phyloP scores from a whole-genome alignment of 1,140 invertebrate genomes.

The Panulirus ornatus region DNA sequence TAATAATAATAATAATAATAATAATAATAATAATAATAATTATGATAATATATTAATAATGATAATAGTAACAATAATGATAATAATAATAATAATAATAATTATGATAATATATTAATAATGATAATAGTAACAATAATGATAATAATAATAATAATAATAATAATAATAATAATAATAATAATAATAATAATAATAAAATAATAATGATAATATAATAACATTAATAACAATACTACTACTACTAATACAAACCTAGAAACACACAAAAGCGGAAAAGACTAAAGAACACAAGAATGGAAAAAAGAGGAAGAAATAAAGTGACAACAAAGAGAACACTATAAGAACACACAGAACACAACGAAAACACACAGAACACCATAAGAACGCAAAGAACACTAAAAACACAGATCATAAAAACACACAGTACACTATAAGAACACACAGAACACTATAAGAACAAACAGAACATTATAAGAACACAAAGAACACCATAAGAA shows the following conservation, averaged over 20 bases:
- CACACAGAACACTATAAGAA: no score
- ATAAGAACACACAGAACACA: not conserved
- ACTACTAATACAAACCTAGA: slow-evolving; percentile 15
- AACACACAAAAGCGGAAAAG: not conserved
- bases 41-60: no score
- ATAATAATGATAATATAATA: not conserved
- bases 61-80: not conserved
- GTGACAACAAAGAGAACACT: not conserved
- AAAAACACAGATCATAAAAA: not conserved
- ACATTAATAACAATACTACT: not conserved
- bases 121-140: no score
- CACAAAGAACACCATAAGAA: not conserved
- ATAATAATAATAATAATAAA: not conserved
- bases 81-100: not conserved
- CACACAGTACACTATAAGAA: not conserved
- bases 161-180: not conserved
- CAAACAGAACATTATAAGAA: not conserved
- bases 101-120: no score
- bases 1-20: not conserved
- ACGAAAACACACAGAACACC: not conserved
- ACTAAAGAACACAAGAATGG: not conserved
- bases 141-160: slow-evolving; percentile 1
- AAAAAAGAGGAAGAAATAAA: not conserved
- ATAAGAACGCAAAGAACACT: not conserved
- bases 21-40: not conserved